Base-by-base conservation (phyloP, 2,888 invertebrate species). In the Ischnus inquisitorius region DNA sequence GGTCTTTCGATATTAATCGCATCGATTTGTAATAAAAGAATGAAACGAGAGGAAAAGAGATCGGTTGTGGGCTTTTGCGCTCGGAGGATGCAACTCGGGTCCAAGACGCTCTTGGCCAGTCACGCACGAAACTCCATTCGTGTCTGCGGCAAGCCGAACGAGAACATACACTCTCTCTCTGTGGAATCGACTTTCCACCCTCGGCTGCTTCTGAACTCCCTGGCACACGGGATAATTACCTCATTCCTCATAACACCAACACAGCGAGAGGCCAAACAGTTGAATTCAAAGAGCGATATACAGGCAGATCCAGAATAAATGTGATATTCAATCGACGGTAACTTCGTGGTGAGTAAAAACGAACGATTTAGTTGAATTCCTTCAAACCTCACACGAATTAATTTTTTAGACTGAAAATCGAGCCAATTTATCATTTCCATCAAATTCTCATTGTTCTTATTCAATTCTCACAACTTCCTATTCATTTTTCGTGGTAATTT, bases 21-120 rank as follows among this genome's bases (percentile, higher is more conserved):
- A 71, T 79, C 84, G 84, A 82, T 84, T 84, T 79, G 82, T 79
- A 69, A 82, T 75, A 67, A 79, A 65, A 79, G 74, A 51, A 74
- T 64, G 48, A 41, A 46, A 43, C 16, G 39, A 54, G 54, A 43
- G 48, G 12, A 3, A 51, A 51, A 12, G 39, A 74, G 48, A 62
- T 69, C 28, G 77, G 54, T n/a, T n/a, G n/a, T 12, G 41, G 54
- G 62, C 14, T 67, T 69, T 48, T 41, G 54, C 51, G 68, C 28
- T 64, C 22, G 51, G 34, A 8, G 43, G 48, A 22, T 46, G 28
- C 14, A 64, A 64, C 51, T 75, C 34, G 34, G 34, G 34, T 34
- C 48, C 28, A 19, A 46, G 46, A 5, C 25, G 16, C 41, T 14
- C 43, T 25, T 16, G 64, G 72, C 65, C 72, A 72, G 72, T 72